Evolutionary conservation across 2,113 vertebrate genomes (phyloP).

Genomic region (Mesembrinibis cayennensis): DNA sequence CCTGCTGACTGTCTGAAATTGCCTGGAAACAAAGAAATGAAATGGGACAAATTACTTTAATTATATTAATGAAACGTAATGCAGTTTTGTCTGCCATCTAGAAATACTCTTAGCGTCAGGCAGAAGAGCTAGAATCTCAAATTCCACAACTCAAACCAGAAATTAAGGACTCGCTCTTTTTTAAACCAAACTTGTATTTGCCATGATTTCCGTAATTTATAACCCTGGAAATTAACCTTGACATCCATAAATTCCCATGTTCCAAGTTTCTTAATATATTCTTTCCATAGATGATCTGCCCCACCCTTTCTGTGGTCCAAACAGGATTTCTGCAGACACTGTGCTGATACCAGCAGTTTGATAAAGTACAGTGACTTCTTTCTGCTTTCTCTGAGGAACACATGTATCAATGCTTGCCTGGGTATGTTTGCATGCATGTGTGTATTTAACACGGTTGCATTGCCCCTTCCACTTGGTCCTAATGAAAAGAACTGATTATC

Average conservation of each 20-base stretch:
- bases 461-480: not conserved
- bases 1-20: constrained; percentile 4
- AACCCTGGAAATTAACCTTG: constrained; percentile 44
- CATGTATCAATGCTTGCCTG: not conserved
- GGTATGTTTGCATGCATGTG: not conserved
- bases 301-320: not conserved
- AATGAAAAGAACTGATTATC: not conserved
- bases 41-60: constrained; percentile 17
- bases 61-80: constrained; percentile 17
- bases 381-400: not conserved
- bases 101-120: not conserved
- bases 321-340: constrained; percentile 1
- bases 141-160: not conserved
- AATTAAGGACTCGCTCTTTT: constrained; percentile 1
- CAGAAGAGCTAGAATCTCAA: not conserved
- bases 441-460: not conserved
- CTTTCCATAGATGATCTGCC: not conserved
- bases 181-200: constrained; percentile 10
- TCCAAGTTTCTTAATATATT: constrained; percentile 14
- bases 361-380: not conserved
- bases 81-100: not conserved
- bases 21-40: not conserved
- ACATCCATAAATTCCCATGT: constrained; percentile 3
- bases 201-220: constrained; percentile 13
- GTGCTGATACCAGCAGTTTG: constrained; percentile 20